These are phyloP conservation scores for Eristalinus aeneus DNA, from an alignment of 2,888 invertebrate genomes.

Conservation along the genomic window DNA sequence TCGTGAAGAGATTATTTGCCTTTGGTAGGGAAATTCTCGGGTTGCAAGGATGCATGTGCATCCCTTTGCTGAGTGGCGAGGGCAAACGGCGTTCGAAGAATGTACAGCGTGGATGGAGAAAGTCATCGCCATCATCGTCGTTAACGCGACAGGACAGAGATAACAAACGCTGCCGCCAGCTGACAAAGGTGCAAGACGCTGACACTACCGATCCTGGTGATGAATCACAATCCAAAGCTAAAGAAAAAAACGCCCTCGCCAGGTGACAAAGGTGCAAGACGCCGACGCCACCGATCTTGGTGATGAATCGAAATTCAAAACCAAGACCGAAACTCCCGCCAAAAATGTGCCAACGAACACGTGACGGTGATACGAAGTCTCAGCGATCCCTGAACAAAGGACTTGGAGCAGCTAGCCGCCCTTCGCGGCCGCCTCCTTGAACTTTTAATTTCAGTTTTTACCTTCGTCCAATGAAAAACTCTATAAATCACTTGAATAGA, in stretches of 20 bases:
- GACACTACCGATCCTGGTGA: too few species aligned
- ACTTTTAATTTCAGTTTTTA: constrained; percentile 60
- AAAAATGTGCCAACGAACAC: neutral
- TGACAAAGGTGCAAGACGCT: neutral
- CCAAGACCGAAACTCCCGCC: neutral
- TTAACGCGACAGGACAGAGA: constrained; percentile 7
- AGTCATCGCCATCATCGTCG: neutral
- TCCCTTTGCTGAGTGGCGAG: neutral
- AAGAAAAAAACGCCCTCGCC: too few species aligned
- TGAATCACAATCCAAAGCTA: constrained; percentile 41
- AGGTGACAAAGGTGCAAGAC: neutral
- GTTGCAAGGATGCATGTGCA: constrained; percentile 22
- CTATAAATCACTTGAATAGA: constrained; percentile 69
- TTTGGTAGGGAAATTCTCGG: constrained; percentile 48
- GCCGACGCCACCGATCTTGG: neutral
- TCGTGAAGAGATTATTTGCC: constrained; percentile 59
- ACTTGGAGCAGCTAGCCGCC: constrained; percentile 1
- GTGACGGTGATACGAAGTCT: neutral
- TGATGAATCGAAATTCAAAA: constrained; percentile 41
- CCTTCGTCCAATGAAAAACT: constrained; percentile 52
- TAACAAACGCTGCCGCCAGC: constrained; percentile 49
- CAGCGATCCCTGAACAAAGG: neutral
- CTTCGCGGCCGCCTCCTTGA: constrained; percentile 42
- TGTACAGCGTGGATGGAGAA: neutral
- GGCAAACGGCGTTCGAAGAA: neutral